These are phyloP conservation scores for Dyspetes luteomarginatus DNA, from an alignment of 2,888 invertebrate species.

Conservation along the genomic window DNA sequence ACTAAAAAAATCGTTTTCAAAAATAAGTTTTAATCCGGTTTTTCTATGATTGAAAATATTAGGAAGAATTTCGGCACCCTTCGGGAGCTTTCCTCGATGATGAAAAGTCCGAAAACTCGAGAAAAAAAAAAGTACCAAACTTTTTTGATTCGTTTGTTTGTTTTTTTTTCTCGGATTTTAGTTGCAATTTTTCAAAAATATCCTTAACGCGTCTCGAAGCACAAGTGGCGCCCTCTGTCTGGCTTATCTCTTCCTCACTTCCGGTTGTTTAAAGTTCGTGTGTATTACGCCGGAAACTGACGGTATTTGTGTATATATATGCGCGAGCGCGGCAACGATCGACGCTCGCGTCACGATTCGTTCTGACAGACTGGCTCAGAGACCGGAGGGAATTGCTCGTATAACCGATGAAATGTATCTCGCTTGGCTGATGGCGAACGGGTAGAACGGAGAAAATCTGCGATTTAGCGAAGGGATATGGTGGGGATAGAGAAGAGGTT, in stretches of 20 bases:
- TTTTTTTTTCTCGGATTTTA: not conserved
- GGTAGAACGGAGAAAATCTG: slow-evolving; percentile 22
- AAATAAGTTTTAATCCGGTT: too few species aligned
- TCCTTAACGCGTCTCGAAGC: too few species aligned
- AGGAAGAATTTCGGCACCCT: too few species aligned
- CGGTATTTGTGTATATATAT: not conserved
- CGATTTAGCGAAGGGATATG: slow-evolving; percentile 28
- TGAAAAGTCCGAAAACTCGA: not conserved
- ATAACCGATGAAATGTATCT: slow-evolving; percentile 14
- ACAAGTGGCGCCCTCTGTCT: not conserved
- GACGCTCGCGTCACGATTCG: slow-evolving; percentile 46
- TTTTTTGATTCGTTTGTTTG: not conserved
- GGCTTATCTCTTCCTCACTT: not conserved
- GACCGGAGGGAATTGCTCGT: slow-evolving; percentile 12
- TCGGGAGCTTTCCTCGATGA: too few species aligned
- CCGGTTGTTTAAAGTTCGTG: not conserved
- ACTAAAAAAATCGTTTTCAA: too few species aligned
- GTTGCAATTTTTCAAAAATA: not conserved
- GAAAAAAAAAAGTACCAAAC: too few species aligned
- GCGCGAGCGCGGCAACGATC: slow-evolving; percentile 3
- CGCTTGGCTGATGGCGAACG: slow-evolving; percentile 5
- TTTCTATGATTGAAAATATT: too few species aligned
- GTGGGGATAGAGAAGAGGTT: slow-evolving; percentile 33
- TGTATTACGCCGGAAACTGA: not conserved
- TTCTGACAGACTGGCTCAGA: slow-evolving; percentile 62